Base-by-base conservation (phyloP, 2,113 vertebrate species). In the Gymnogyps californianus region DNA sequence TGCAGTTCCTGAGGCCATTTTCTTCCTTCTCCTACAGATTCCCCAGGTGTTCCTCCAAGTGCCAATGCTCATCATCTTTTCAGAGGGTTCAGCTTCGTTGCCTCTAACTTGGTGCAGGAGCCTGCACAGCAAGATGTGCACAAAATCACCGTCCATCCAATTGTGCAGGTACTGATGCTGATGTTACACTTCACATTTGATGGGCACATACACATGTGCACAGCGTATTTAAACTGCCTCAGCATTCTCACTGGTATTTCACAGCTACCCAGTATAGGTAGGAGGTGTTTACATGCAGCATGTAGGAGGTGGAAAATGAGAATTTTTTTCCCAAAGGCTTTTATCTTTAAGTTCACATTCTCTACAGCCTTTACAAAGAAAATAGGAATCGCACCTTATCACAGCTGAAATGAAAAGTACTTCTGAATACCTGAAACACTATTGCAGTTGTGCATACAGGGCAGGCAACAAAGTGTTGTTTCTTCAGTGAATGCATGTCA, bases 41-140 rank as follows among this genome's bases (percentile, higher is more conserved):
- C 99, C 19, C 99, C 99, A 1, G 99, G 99, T 25, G 98, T 99
- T 61, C 99, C 99, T 96, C 99, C 99, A 55, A 99, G 99, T 81
- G 99, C 99, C 94, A 99, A 99, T 24, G 98, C 99, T 29, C 99
- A 99, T 92, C 98, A 99, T 95, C 97, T 99, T 96, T 99, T 99
- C 96, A 97, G 99, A 83, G 99, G 99, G 57, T 99, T 99, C 98
- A 99, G 99, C 65, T 99, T 99, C 9, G 98, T 99, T 51, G 99
- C 99, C 64, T 98, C 99, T 16, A 99, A 96, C 96, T 98, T 99
- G 96, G 98, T 92, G 75, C 99, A 99, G 91, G 99, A 99, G 83
- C 98, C 98, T 74, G 93, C 97, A 1, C 98, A 98, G 58, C 98
- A 97, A 36, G 98, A 98, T 8, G 64, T 72, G 36, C 98, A 97